Evolutionary conservation across 2,888 invertebrate species (phyloP), one percentile per base, ranked within the genome.

Genomic region (Pandemis cinnamomeana): DNA sequence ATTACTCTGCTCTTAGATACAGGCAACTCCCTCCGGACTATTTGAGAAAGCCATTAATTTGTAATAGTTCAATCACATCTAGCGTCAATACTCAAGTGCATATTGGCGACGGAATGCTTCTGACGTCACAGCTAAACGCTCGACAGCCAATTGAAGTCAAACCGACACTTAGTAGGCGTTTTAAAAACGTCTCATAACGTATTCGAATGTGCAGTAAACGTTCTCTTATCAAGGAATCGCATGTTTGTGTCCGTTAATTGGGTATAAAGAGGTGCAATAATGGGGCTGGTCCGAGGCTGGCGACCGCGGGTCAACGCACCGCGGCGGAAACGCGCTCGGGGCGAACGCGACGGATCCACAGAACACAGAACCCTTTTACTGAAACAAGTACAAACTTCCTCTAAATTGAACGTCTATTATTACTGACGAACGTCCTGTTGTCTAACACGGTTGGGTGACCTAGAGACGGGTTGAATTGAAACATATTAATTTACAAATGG

Each of bases 261-360:
- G 81, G 80, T 83, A 77, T 80, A 86, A 79, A 79, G 81, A 79
- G 80, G 80, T 80, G 81, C 79, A 79, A 81, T 80, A 80, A 78
- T 81, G 80, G 78, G 73, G 72, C 73, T 75, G 71, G 72, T 60
- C 69, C 69, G 75, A 74, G 67, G 71, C 62, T 55, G 44, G 71
- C 69, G 69, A 61, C 72, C 67, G 76, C 78, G 79, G 84, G 82
- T 84, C 84, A 80, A 80, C 77, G 84, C 79, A 78, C 82, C 77
- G 75, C 76, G 77, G 77, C 82, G 84, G 84, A 84, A 79, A 77
- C 76, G 75, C 27, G 79, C 78, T 67, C 72, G 80, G 82, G 80
- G 80, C 83, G 78, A 76, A 69, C 64, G 76, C 67, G 75, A 77
- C 77, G 76, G 78, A 70, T 70, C 75, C 51, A 67, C 67, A 48